Base-by-base conservation (phyloP, 2,113 vertebrate species). In the Hippoglossus stenolepis region DNA sequence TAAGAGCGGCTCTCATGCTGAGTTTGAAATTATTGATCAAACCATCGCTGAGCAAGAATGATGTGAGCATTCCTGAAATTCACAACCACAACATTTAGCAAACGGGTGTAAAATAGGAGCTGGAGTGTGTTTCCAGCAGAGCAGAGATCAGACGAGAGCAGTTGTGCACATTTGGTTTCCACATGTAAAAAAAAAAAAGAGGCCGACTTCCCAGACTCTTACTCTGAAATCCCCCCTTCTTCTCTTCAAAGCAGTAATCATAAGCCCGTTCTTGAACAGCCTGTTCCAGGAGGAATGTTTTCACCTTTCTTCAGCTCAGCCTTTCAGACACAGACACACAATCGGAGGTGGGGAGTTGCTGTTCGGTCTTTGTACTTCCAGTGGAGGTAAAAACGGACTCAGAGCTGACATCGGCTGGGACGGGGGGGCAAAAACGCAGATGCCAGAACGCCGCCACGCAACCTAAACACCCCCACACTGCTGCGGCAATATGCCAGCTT, bases 151-250 rank as follows among this genome's bases (percentile, higher is more conserved):
- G 28, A 76, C 15, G 23, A 14, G 47, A 57, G 67, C 13, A 7
- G 9, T 24, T 14, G 10, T 13, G 38, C 38, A 57, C 69, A 67
- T 72, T 71, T 76, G 62, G 47, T 58, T 62, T 51, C 59, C 74
- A 83, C 23, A 31, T 69, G 74, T 31, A 61, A 63, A 58, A 23
- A 6, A 28, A 31, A 6, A 28, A 7, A 31, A 66, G 38, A 66
- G 18, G 17, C 26, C 17, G 20, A 17, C 2, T 58, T 11, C 24
- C 13, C 56, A 28, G 15, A 31, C 6, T 24, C 23, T 59, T 43
- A 49, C 17, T 10, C 13, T 24, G 8, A 8, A 45, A 35, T 6
- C 51, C 51, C 8, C 18, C 2, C 4, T 20, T 20, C 8, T 7
- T 0, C 40, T 64, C 51, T 53, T 53, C 51, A 54, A 21, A 54